Percentiles rank a stretch among this genome's conserved stretches.
phyloP scores from a whole-genome alignment of 1,140 invertebrate species.

The Anastatus disparis region DNA sequence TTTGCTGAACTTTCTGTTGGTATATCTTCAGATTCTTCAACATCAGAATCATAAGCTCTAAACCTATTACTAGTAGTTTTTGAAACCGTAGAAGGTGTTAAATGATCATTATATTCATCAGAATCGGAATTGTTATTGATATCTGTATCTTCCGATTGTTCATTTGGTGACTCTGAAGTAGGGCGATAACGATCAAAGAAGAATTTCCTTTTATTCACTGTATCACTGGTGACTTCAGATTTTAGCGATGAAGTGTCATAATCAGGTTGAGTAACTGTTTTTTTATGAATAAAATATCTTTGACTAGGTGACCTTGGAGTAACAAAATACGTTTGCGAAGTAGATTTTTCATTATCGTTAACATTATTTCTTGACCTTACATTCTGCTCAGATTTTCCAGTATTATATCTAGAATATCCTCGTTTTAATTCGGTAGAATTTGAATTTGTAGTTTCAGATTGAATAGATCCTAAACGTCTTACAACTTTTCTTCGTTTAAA shows the following conservation, averaged over 20 bases:
- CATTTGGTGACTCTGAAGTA: constrained; percentile 34
- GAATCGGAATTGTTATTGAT: neutral
- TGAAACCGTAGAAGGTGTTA: neutral
- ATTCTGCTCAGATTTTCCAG: neutral
- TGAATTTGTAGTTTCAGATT: neutral
- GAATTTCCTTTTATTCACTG: constrained; percentile 49
- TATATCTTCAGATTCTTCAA: constrained; percentile 27
- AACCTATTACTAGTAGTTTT: neutral
- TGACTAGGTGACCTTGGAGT: constrained; percentile 44
- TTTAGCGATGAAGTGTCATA: neutral
- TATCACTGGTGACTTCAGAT: constrained; percentile 23
- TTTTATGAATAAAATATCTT: constrained; percentile 54
- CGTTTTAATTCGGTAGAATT: neutral
- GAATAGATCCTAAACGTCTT: constrained; percentile 51
- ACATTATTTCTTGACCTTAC: constrained; percentile 4
- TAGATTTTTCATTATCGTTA: constrained; percentile 21
- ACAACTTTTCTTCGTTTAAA: constrained; percentile 52
- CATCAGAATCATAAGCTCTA: neutral
- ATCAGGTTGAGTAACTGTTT: constrained; percentile 28
- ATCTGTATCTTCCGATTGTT: constrained; percentile 11
- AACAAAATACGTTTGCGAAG: constrained; percentile 25
- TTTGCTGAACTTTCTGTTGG: constrained; percentile 43
- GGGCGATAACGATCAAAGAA: constrained; percentile 53
- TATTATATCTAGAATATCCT: neutral
- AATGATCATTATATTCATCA: neutral